Evolutionary conservation across 1,140 invertebrate genomes (phyloP), one percentile per base, ranked within the genome.

Genomic region (Saccostrea cuccullata): DNA sequence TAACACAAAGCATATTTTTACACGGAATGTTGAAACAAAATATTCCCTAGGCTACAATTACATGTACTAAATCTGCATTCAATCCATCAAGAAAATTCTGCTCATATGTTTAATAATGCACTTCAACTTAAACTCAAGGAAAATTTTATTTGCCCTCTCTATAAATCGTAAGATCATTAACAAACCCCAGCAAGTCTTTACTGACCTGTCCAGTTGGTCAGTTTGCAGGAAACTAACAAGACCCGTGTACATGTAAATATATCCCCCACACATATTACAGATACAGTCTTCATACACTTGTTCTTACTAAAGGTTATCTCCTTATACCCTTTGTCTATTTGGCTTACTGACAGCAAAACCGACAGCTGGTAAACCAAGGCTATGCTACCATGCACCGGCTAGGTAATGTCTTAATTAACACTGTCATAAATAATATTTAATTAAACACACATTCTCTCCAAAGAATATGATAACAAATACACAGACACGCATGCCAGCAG

Each of bases 341-440:
- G 70, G 70, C 70, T 30, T 30, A 77, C 70, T 77, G 70, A 77
- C 70, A 77, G 30, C 70, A 77, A n/a, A 36, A 15, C 23, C 26
- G 3, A 26, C 70, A 36, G 70, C 70, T 77, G 30, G 47, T 15
- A 77, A 30, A 36, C 11, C 70, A 36, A 36, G 12, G 13, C 9
- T 36, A 77, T 26, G 23, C 36, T 36, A 11, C 70, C 0, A 12
- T 77, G 70, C 13, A 77, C 30, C 36, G 4, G 30, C 26, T 30
- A 30, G 5, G 26, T 77, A 77, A 23, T 30, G 26, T 77, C 70
- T 77, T 36, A 77, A 77, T 77, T 77, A 77, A 36, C 26, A 13
- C 70, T 77, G 70, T 77, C 70, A 77, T 77, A 77, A 77, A 36
- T 77, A 77, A 77, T 30, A 30, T 30, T 77, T 36, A 36, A 77